Evolutionary conservation across 2,888 invertebrate species (phyloP).

Genomic region (Xestia sexstrigata): DNA sequence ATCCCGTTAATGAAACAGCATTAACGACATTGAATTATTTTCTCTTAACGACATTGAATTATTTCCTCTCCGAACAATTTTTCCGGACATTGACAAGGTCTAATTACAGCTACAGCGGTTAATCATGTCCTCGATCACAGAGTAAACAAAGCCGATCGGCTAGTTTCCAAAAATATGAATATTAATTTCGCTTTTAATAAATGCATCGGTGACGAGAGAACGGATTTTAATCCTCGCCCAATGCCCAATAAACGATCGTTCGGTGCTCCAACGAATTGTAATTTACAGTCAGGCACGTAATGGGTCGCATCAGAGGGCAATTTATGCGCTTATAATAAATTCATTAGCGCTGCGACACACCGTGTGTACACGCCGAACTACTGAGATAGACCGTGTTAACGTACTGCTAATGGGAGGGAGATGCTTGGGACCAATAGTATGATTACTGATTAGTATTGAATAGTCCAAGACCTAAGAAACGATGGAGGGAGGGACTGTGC

Average conservation of each 20-base stretch:
- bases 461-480: not conserved
- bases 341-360: constrained; percentile 80
- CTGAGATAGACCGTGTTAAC: constrained; percentile 63
- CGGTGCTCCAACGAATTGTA: constrained; percentile 85
- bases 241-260: constrained; percentile 86
- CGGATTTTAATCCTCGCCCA: constrained; percentile 77
- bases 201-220: constrained; percentile 63
- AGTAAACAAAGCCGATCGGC: constrained; percentile 55
- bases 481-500: not conserved
- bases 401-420: constrained; percentile 48
- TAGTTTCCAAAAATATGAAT: constrained; percentile 66
- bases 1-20: constrained; percentile 28
- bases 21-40: constrained; percentile 28
- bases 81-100: constrained; percentile 54
- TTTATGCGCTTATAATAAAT: constrained; percentile 90
- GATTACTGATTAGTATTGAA: constrained; percentile 33
- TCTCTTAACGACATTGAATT: constrained; percentile 26
- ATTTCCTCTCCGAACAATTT: constrained; percentile 17
- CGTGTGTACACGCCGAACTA: constrained; percentile 56
- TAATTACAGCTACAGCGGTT: constrained; percentile 46
- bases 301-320: constrained; percentile 89
- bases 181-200: constrained; percentile 68
- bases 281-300: constrained; percentile 87
- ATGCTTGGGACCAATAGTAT: constrained; percentile 22
- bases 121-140: constrained; percentile 47